Evolutionary conservation across 2,888 invertebrate species (phyloP), one percentile per base, ranked within the genome.

Genomic region (Yponomeuta evonymella): DNA sequence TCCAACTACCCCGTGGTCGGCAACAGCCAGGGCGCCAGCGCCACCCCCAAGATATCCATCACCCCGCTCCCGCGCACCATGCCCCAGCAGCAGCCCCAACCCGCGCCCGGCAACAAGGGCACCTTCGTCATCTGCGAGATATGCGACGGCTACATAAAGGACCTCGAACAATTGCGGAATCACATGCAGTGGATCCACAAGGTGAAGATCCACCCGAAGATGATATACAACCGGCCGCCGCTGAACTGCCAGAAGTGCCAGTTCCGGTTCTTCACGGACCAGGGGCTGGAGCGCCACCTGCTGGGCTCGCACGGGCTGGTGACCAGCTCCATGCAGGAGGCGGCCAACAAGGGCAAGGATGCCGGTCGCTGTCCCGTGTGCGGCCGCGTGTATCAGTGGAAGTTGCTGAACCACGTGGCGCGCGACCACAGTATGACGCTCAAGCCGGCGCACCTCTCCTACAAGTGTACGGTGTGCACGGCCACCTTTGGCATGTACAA

Each of bases 181-280:
- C 98, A 98, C 85, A 98, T 98, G 97, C 98, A 98, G 84, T 98
- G 98, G 97, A 98, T 98, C 85, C 98, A 98, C 88, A 98, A 98
- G 94, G 97, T 98, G 74, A 98, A 98, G 88, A 98, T 98, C 83
- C 98, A 98, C 93, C 98, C 98, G 72, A 98, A 98, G 92, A 98
- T 98, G 97, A 97, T 98, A 79, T 97, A 97, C 88, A 98, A 97
- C 88, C 94, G 96, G 88, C 98, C 98, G 75, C 98, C 98, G 71
- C 93, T 98, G 76, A 98, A 97, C 92, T 98, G 98, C 88, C 98
- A 98, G 89, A 98, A 98, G 87, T 98, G 98, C 90, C 97, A 98
- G 90, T 97, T 97, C 87, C 82, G 98, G 81, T 99, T 99, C 93
- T 99, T 99, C 92, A 98, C 98, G 67, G 98, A 98, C 90, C 96